Percentiles rank a stretch among this genome's conserved stretches.
These are phyloP conservation scores for Galaxias olidus DNA, from an alignment of 2,797 vertebrate species.

Conservation along the genomic window DNA sequence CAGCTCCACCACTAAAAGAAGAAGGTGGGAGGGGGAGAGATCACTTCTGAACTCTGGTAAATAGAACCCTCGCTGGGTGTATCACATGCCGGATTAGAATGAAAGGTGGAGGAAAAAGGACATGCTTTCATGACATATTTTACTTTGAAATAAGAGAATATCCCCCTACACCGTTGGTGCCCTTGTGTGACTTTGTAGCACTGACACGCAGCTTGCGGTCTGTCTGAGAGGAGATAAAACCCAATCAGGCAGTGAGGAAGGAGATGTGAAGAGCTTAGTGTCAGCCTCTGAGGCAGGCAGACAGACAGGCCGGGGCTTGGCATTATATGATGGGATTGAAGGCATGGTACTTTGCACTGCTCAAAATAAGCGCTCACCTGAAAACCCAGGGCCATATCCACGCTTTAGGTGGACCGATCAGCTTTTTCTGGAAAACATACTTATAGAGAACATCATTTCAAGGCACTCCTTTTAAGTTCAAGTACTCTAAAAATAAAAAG, in stretches of 20 bases:
- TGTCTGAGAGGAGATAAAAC: slow-evolving; percentile 61
- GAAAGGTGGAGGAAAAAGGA: slow-evolving; percentile 44
- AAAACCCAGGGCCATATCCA: no score
- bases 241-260: slow-evolving; percentile 53
- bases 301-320: slow-evolving; percentile 35
- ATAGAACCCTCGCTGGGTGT: slow-evolving; percentile 20
- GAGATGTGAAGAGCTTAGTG: slow-evolving; percentile 53
- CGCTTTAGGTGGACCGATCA: no score
- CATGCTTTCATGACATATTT: slow-evolving; percentile 43
- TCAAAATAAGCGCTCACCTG: slow-evolving; percentile 30
- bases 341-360: slow-evolving; percentile 14
- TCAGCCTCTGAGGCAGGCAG: slow-evolving; percentile 43
- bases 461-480: no score
- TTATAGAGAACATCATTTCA: no score
- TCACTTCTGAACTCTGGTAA: slow-evolving; percentile 5
- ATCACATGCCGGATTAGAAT: slow-evolving; percentile 65
- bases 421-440: no score
- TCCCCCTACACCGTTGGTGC: slow-evolving; percentile 46
- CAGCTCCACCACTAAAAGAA: neutral
- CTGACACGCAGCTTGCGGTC: slow-evolving; percentile 44
- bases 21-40: neutral
- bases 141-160: slow-evolving; percentile 61
- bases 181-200: slow-evolving; percentile 63
- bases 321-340: slow-evolving; percentile 46
- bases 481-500: no score